Conservation (phyloP, 2,113 vertebrate genomes). For the Ibidorhyncha struthersii region DNA sequence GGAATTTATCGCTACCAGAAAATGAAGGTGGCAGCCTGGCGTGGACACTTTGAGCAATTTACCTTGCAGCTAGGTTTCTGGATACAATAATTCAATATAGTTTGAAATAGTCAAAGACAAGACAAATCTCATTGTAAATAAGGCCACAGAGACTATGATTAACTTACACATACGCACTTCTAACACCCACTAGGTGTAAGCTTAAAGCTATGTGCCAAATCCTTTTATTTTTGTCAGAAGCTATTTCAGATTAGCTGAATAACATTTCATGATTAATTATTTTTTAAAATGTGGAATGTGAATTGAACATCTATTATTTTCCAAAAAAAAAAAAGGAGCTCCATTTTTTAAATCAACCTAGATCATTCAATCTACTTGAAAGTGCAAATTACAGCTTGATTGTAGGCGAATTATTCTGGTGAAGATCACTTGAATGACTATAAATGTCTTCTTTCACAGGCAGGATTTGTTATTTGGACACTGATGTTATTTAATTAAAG, state of each 20-base stretch:
- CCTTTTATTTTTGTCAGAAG: not conserved
- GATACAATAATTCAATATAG: fast-evolving
- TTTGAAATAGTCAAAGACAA: not conserved
- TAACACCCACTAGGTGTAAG: not conserved
- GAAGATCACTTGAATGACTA: not conserved
- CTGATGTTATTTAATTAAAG: not conserved
- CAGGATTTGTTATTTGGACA: not conserved
- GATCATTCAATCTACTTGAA: not conserved
- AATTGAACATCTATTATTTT: not conserved
- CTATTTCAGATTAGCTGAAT: not conserved
- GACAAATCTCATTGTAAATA: not conserved
- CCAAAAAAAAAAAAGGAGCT: not conserved
- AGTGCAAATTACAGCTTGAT: conserved; percentile 7
- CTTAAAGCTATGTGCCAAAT: not conserved
- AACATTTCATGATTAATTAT: not conserved
- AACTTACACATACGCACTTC: not conserved
- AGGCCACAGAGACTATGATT: not conserved
- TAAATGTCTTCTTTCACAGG: not conserved
- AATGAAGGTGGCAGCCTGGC: not conserved
- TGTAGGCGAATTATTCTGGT: not conserved
- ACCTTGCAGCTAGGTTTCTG: not conserved
- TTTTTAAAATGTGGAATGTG: not conserved
- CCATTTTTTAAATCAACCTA: not conserved
- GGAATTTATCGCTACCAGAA: not conserved
- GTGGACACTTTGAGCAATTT: not conserved